Evolutionary conservation across 1,140 invertebrate species (phyloP).

Genomic region (Medauroidea extradentata): DNA sequence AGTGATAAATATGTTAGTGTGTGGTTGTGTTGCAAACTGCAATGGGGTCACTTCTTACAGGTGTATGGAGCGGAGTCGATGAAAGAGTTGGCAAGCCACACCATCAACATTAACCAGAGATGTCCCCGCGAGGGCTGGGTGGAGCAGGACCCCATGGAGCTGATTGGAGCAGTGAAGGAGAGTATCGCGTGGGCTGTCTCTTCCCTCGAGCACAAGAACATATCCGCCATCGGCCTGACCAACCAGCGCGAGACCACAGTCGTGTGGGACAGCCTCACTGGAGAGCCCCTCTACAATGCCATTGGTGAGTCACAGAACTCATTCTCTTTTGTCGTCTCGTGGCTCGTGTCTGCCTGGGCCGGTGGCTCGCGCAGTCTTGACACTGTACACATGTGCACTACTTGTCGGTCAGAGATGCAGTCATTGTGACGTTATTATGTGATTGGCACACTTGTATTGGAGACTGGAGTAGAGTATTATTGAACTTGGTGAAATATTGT

Average conservation of each 20-base stretch:
- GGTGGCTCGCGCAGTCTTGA: no score
- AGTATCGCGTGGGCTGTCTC: conserved; percentile 69
- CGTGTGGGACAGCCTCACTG: conserved; percentile 86
- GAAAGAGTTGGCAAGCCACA: conserved; percentile 76
- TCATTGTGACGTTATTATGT: no score
- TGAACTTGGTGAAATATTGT: no score
- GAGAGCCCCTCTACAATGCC: conserved; percentile 85
- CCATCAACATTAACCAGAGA: conserved; percentile 73
- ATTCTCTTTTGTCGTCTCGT: no score
- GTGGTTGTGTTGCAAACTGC: no score
- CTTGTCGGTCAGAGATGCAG: no score
- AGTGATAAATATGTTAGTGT: no score
- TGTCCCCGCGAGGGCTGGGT: conserved; percentile 90
- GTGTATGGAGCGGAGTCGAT: conserved; percentile 81
- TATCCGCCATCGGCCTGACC: conserved; percentile 71
- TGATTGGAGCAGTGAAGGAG: conserved; percentile 68
- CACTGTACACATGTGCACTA: no score
- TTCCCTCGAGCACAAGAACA: conserved; percentile 58
- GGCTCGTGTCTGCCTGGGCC: no score
- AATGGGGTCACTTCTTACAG: conserved; percentile 54
- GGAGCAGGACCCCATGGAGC: conserved; percentile 87
- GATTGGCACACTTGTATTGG: no score
- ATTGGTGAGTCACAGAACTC: conserved; percentile 69
- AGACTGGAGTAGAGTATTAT: no score
- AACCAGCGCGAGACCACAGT: conserved; percentile 94